A percentile compares a stretch with the other conserved stretches of the same genome.
These are phyloP conservation scores for Aspidoscelis tigris DNA, from an alignment of 2,113 vertebrate genomes.

Conservation along the genomic window DNA sequence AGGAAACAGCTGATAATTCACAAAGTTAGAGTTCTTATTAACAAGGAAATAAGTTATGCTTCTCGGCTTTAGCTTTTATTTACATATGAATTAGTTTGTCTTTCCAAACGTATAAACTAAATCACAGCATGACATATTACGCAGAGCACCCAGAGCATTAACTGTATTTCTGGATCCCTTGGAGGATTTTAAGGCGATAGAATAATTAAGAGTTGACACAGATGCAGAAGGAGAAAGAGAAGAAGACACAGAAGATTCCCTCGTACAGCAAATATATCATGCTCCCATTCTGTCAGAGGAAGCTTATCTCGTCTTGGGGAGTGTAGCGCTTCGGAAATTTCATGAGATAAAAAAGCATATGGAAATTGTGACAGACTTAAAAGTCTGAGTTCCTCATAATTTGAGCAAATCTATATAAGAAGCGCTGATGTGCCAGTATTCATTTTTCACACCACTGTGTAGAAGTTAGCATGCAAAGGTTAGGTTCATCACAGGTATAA, in stretches of 20 bases:
- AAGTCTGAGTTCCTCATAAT: conserved; percentile 40
- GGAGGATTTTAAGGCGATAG: conserved; percentile 13
- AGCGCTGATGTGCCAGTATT: neutral
- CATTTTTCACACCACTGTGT: conserved; percentile 28
- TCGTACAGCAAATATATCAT: neutral
- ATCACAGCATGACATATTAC: conserved; percentile 8
- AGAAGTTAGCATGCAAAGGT: neutral
- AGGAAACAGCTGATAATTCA: neutral
- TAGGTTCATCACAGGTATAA: neutral
- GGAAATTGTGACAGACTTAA: conserved; percentile 35
- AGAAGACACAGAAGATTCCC: neutral
- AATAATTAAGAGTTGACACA: neutral
- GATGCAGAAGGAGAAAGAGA: neutral
- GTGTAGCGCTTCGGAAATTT: neutral
- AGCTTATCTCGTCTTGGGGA: neutral
- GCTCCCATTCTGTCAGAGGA: conserved; percentile 28
- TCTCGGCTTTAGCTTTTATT: neutral
- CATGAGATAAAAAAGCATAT: conserved; percentile 26
- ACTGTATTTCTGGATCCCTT: conserved; percentile 34
- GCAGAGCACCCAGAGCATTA: neutral
- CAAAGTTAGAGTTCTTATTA: neutral
- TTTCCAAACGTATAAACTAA: conserved; percentile 11
- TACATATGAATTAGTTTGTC: neutral
- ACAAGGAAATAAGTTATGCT: conserved; percentile 5
- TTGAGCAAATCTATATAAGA: conserved; percentile 36